These are phyloP conservation scores for Stenolophus ochropezus DNA, from an alignment of 2,888 invertebrate genomes.

Conservation along the genomic window DNA sequence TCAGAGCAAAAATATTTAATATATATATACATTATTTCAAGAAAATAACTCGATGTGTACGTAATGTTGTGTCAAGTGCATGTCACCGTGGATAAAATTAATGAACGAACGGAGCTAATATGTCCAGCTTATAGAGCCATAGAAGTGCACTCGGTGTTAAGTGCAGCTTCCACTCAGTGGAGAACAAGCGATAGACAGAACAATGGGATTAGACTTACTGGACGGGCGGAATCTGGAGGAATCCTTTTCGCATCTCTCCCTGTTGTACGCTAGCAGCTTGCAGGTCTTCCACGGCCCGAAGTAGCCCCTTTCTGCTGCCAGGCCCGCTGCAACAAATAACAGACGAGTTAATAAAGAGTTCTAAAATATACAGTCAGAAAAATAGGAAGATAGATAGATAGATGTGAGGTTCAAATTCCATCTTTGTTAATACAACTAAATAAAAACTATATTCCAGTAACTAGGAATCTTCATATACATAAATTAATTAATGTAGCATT, in stretches of 20 bases:
- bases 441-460: too few relatives aligned
- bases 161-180: conserved; percentile 28
- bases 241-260: conserved; percentile 86
- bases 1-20: too few relatives aligned
- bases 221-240: conserved; percentile 86
- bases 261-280: conserved; percentile 86
- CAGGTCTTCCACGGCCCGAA: conserved; percentile 93
- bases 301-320: conserved; percentile 85
- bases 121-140: background rate
- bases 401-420: too few relatives aligned
- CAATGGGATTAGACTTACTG: conserved; percentile 76
- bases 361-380: too few relatives aligned
- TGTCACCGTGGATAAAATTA: background rate
- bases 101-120: background rate
- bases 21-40: too few relatives aligned
- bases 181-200: background rate
- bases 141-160: background rate
- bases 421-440: too few relatives aligned
- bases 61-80: too few relatives aligned
- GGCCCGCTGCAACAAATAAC: conserved; percentile 76
- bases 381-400: too few relatives aligned
- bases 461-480: too few relatives aligned
- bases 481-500: too few relatives aligned
- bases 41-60: too few relatives aligned
- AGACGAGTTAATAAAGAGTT: too few relatives aligned